Percentiles rank a stretch among this genome's conserved stretches.
Conservation (phyloP, 2,888 invertebrate genomes). For the Orchesellides sinensis region DNA sequence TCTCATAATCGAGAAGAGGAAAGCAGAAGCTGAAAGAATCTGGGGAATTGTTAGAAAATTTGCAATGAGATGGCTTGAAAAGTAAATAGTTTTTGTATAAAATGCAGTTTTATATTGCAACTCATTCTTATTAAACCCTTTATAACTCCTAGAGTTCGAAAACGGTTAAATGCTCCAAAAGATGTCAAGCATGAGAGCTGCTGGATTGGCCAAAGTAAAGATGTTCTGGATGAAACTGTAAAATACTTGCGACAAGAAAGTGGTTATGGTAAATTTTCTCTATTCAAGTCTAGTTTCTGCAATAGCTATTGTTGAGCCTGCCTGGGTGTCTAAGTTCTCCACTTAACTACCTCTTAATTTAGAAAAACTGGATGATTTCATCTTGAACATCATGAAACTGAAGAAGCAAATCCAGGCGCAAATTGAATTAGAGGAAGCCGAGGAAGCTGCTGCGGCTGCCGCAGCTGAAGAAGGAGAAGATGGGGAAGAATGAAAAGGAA, state of each 20-base stretch:
- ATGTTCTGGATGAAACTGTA: slow-evolving; percentile 62
- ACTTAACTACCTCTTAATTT: too few relatives aligned
- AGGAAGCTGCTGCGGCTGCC: slow-evolving; percentile 46
- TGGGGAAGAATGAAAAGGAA: slow-evolving; percentile 5
- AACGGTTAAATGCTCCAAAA: slow-evolving; percentile 55
- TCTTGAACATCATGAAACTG: slow-evolving; percentile 65
- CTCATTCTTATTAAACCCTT: not conserved
- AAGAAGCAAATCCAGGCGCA: slow-evolving; percentile 64
- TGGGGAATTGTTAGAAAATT: slow-evolving; percentile 59
- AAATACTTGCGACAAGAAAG: slow-evolving; percentile 63
- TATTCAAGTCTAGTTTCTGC: too few relatives aligned
- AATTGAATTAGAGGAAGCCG: slow-evolving; percentile 65
- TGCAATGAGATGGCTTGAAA: slow-evolving; percentile 63
- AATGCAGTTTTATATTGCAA: not conserved
- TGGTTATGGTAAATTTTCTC: slow-evolving; percentile 66
- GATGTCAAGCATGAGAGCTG: slow-evolving; percentile 67
- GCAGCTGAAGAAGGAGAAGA: slow-evolving; percentile 19
- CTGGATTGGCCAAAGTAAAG: slow-evolving; percentile 61
- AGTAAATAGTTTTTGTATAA: not conserved
- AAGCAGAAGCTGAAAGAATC: slow-evolving; percentile 41
- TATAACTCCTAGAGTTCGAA: slow-evolving; percentile 58
- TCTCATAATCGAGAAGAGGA: slow-evolving; percentile 49
- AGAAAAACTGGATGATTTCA: slow-evolving; percentile 71
- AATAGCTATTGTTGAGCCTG: too few relatives aligned
- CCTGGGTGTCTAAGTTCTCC: too few relatives aligned